These are phyloP conservation scores for Monodelphis domestica DNA, from an alignment of 2,797 vertebrate species.

Conservation along the genomic window DNA sequence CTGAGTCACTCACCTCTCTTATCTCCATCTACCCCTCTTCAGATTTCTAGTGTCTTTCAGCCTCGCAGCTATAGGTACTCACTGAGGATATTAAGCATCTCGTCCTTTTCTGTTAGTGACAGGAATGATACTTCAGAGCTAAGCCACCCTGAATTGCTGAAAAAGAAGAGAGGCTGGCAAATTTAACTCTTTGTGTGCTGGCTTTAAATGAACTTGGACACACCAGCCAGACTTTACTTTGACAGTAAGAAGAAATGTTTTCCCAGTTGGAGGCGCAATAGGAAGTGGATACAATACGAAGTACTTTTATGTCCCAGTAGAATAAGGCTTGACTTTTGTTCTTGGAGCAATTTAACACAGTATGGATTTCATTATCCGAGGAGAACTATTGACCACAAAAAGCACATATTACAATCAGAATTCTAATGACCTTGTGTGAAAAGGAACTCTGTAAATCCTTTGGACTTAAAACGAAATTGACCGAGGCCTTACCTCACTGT, in stretches of 20 bases:
- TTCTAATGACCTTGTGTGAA: slow-evolving; percentile 78
- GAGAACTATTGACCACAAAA: slow-evolving; percentile 81
- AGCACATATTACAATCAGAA: slow-evolving; percentile 78
- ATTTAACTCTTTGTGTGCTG: slow-evolving; percentile 45
- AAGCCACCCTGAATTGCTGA: slow-evolving; percentile 56
- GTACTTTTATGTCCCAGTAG: slow-evolving; percentile 79
- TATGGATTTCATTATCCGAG: slow-evolving; percentile 84
- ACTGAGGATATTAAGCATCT: slow-evolving; percentile 59
- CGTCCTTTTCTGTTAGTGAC: slow-evolving; percentile 49
- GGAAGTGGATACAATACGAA: slow-evolving; percentile 80
- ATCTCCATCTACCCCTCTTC: slow-evolving; percentile 47
- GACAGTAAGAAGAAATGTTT: slow-evolving; percentile 52
- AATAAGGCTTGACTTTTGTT: slow-evolving; percentile 83
- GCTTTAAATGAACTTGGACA: slow-evolving; percentile 33
- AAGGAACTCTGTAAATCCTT: slow-evolving; percentile 79
- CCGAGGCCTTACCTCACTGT: slow-evolving; percentile 74
- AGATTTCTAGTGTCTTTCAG: slow-evolving; percentile 67
- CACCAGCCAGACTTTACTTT: neutral
- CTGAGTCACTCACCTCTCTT: slow-evolving; percentile 64
- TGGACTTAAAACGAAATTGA: slow-evolving; percentile 81
- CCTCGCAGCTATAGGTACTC: slow-evolving; percentile 39
- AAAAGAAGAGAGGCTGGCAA: slow-evolving; percentile 31
- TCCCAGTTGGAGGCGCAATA: slow-evolving; percentile 75
- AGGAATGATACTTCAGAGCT: slow-evolving; percentile 44
- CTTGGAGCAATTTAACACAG: slow-evolving; percentile 83